phyloP scores from a whole-genome alignment of 1,140 invertebrate species.

The Temnothorax curvispinosus region DNA sequence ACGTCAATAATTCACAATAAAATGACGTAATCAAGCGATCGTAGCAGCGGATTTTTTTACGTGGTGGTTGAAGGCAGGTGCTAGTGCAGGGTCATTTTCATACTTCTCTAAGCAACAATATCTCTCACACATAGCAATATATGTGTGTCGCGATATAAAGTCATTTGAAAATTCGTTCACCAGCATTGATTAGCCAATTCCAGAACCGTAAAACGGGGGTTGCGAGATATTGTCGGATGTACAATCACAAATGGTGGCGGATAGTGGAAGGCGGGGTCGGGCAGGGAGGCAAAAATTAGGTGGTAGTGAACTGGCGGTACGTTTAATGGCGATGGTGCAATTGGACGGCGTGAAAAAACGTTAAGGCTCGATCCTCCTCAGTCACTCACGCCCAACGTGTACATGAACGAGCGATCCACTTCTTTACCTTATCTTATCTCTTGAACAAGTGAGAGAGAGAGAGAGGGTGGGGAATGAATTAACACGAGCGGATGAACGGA shows the following conservation, averaged over 20 bases:
- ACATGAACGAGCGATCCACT: slow-evolving; percentile 13
- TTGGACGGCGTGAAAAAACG: slow-evolving; percentile 53
- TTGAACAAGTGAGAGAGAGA: slow-evolving; percentile 62
- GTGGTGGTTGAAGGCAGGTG: slow-evolving; percentile 34
- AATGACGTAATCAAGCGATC: slow-evolving; percentile 39
- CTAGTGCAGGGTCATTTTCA: slow-evolving; percentile 48
- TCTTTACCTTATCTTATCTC: slow-evolving; percentile 41
- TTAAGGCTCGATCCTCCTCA: slow-evolving; percentile 45
- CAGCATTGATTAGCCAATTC: slow-evolving; percentile 5
- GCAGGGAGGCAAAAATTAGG: background rate
- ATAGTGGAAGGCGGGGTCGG: background rate
- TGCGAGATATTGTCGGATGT: slow-evolving; percentile 32
- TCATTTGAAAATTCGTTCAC: background rate
- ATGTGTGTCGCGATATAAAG: background rate
- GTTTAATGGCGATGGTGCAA: slow-evolving; percentile 63
- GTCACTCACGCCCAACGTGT: slow-evolving; percentile 31
- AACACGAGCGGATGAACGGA: slow-evolving; percentile 75
- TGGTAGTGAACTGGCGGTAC: slow-evolving; percentile 55
- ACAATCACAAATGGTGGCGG: slow-evolving; percentile 12
- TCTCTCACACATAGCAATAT: slow-evolving; percentile 27
- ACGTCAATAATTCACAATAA: slow-evolving; percentile 36
- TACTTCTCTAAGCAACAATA: slow-evolving; percentile 46
- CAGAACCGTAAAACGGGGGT: background rate
- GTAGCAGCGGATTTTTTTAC: background rate
- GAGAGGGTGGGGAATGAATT: slow-evolving; percentile 61